Evolutionary conservation across 2,113 vertebrate genomes (phyloP).

Genomic region (Pachyramphus minor): DNA sequence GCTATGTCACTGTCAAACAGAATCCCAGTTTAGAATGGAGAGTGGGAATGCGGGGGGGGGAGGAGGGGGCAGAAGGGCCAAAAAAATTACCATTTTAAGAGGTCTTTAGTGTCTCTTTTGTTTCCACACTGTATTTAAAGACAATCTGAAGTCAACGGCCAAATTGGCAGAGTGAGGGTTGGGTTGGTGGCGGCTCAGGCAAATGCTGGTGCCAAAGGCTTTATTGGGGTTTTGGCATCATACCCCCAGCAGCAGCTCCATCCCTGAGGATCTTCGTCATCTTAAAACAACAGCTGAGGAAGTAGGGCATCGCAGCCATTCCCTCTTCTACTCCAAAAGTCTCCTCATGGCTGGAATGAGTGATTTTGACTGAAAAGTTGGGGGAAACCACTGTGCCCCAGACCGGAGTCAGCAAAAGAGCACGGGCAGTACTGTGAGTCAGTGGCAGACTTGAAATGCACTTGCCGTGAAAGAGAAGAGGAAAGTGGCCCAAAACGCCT

Average conservation of each 20-base stretch:
- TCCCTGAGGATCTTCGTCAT: not conserved
- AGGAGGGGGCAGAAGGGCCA: rapidly evolving
- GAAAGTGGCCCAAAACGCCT: rapidly evolving
- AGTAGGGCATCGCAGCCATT: rapidly evolving
- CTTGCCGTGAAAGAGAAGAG: rapidly evolving
- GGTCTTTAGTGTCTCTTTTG: not conserved
- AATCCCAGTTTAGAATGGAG: rapidly evolving
- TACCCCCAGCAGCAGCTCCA: not conserved
- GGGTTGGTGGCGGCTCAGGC: not conserved
- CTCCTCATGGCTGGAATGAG: not conserved
- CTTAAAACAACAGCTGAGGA: not conserved
- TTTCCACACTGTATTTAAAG: not conserved
- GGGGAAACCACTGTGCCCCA: rapidly evolving
- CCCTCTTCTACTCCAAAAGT: rapidly evolving
- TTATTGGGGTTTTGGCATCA: not conserved
- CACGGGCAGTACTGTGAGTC: rapidly evolving
- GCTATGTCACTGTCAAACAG: not conserved
- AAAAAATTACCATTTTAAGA: not conserved
- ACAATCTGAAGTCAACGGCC: not conserved
- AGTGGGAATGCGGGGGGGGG: rapidly evolving
- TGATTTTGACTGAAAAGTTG: rapidly evolving
- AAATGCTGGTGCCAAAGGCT: not conserved
- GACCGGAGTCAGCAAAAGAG: rapidly evolving
- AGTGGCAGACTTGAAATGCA: rapidly evolving
- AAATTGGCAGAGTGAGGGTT: rapidly evolving